Conservation (phyloP, 2,888 invertebrate genomes). For the Aphrophora alni region DNA sequence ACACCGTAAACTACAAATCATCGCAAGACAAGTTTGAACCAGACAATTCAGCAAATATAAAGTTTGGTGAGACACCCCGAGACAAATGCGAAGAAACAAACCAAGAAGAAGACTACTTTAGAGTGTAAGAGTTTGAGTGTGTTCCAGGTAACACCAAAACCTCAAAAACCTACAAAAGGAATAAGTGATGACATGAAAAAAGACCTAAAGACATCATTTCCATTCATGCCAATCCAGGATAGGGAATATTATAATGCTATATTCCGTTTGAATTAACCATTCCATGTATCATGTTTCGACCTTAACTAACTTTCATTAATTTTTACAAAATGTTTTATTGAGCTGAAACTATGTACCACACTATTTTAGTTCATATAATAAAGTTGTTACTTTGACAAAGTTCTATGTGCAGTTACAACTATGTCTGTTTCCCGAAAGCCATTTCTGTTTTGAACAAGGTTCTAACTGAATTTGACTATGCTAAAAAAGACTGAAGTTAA, state of each 20-base stretch:
- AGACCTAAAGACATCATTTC: slow-evolving; percentile 24
- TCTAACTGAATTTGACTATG: too few species aligned
- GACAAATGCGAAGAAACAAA: background rate
- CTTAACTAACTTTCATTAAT: too few species aligned
- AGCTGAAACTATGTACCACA: slow-evolving; percentile 27
- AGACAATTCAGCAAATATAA: slow-evolving; percentile 19
- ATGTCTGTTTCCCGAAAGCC: slow-evolving; percentile 12
- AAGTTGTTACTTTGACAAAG: slow-evolving; percentile 21
- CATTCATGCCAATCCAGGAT: slow-evolving; percentile 20
- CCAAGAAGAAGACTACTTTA: slow-evolving; percentile 10
- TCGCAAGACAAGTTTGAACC: slow-evolving; percentile 26
- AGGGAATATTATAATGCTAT: too few species aligned
- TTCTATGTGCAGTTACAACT: slow-evolving; percentile 36
- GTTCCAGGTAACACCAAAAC: slow-evolving; percentile 20
- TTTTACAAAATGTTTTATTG: slow-evolving; percentile 12
- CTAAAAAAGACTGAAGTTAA: background rate
- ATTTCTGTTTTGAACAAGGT: too few species aligned
- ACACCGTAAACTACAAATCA: slow-evolving; percentile 24
- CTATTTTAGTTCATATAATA: slow-evolving; percentile 12
- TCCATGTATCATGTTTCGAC: slow-evolving; percentile 7
- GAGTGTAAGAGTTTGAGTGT: slow-evolving; percentile 17
- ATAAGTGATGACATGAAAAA: slow-evolving; percentile 23
- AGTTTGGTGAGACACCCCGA: slow-evolving; percentile 22
- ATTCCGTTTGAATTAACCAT: too few species aligned
- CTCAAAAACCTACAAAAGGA: slow-evolving; percentile 6